Conservation (phyloP, 2,888 invertebrate species). For the Lasioglossum villosulum region DNA sequence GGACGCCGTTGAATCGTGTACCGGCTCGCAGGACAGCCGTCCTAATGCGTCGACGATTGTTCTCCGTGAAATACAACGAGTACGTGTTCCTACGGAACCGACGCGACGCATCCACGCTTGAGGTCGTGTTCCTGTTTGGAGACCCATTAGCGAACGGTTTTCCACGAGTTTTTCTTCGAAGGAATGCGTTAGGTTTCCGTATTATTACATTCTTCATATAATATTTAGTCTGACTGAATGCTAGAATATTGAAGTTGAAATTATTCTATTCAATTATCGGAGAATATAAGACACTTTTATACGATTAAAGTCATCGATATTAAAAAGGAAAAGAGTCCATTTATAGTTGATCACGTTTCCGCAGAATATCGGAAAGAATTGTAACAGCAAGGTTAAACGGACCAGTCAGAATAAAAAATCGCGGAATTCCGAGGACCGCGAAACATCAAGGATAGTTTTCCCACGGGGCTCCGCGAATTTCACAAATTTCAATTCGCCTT, state of each 20-base stretch:
- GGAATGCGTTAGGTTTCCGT: too few species aligned
- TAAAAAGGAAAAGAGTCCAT: too few species aligned
- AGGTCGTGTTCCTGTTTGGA: not conserved
- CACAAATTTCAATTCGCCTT: conserved; percentile 24
- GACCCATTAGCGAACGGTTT: conserved; percentile 23
- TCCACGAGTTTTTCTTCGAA: not conserved
- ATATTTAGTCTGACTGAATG: too few species aligned
- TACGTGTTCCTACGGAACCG: conserved; percentile 13
- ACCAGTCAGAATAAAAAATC: not conserved
- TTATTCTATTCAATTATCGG: not conserved
- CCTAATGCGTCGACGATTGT: conserved; percentile 46
- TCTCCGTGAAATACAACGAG: conserved; percentile 23
- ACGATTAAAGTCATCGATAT: not conserved
- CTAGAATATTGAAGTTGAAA: not conserved
- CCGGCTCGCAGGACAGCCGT: conserved; percentile 25
- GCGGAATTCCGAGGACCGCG: conserved; percentile 21
- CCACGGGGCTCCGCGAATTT: not conserved
- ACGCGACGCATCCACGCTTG: not conserved
- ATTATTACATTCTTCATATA: too few species aligned
- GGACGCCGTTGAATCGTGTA: conserved; percentile 36
- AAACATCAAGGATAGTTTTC: not conserved
- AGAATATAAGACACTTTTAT: not conserved
- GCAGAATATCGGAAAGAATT: not conserved
- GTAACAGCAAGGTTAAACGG: not conserved
- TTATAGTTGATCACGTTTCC: not conserved